These are phyloP conservation scores for Lepidocyrtinus sp. DNA, from an alignment of 2,888 invertebrate species.

Conservation along the genomic window DNA sequence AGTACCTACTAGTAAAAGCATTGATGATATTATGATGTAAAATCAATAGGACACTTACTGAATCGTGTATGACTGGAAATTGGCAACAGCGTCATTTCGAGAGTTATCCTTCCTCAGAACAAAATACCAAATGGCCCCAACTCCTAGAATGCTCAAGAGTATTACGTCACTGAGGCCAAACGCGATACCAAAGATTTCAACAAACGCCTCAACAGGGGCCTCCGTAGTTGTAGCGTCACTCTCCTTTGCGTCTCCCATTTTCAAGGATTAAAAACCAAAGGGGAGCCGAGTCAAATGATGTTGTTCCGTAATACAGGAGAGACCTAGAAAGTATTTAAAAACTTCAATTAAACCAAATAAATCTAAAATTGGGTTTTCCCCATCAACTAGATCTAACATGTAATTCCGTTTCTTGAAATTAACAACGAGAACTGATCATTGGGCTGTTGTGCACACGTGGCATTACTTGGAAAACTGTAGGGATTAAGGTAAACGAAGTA, in stretches of 20 bases:
- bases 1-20: background rate
- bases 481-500: no score
- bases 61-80: constrained; percentile 86
- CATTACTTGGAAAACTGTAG: no score
- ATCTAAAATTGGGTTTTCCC: no score
- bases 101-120: constrained; percentile 55
- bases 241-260: constrained; percentile 26
- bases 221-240: constrained; percentile 22
- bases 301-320: no score
- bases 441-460: no score
- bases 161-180: constrained; percentile 67
- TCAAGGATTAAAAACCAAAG: no score
- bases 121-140: constrained; percentile 63
- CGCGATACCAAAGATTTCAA: constrained; percentile 66
- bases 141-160: constrained; percentile 52
- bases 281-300: no score
- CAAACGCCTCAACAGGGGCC: constrained; percentile 59
- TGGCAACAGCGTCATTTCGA: constrained; percentile 76
- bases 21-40: background rate
- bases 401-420: no score
- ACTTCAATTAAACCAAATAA: no score
- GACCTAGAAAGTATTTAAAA: no score
- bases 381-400: no score
- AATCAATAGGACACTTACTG: constrained; percentile 81
- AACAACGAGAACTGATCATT: no score